Evolutionary conservation across 35 echinoderm and acorn worm species (phyloP).

Genomic region (Anneissia japonica): DNA sequence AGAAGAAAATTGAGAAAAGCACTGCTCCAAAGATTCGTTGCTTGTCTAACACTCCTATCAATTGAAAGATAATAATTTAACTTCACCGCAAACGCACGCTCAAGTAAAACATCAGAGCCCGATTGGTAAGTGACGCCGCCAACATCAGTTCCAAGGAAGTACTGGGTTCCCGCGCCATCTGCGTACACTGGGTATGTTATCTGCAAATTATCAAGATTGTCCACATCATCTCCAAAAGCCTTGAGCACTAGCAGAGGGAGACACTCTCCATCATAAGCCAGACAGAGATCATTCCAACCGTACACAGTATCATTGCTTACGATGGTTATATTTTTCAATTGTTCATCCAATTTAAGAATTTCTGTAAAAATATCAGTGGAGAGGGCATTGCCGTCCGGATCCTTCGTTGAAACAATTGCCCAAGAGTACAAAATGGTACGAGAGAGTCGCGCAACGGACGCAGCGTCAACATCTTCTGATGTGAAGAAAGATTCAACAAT

Average conservation of each 20-base stretch:
- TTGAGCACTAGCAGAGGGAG: constrained; percentile 42
- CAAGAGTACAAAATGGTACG: not conserved
- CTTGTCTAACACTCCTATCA: constrained; percentile 2
- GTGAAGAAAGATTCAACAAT: constrained; percentile 49
- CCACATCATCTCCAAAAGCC: constrained; percentile 14
- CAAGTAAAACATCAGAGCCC: not conserved
- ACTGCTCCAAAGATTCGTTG: constrained; percentile 50
- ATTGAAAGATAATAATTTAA: not conserved
- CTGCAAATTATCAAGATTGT: constrained; percentile 29
- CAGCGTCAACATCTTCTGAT: constrained; percentile 41
- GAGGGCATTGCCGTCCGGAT: constrained; percentile 26
- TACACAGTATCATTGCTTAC: not conserved
- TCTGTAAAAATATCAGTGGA: constrained; percentile 53
- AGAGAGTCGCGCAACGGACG: not conserved
- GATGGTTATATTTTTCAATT: constrained; percentile 23
- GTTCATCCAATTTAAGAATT: constrained; percentile 53
- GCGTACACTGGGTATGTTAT: constrained; percentile 47
- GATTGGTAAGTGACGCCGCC: not conserved
- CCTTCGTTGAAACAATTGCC: not conserved
- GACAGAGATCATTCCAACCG: constrained; percentile 39
- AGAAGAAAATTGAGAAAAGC: constrained; percentile 59
- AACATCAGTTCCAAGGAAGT: not conserved
- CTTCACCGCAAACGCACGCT: not conserved
- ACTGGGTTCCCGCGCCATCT: not conserved
- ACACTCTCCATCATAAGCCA: constrained; percentile 36